Evolutionary conservation across 2,888 invertebrate genomes (phyloP).

Genomic region (Elmis aenea): DNA sequence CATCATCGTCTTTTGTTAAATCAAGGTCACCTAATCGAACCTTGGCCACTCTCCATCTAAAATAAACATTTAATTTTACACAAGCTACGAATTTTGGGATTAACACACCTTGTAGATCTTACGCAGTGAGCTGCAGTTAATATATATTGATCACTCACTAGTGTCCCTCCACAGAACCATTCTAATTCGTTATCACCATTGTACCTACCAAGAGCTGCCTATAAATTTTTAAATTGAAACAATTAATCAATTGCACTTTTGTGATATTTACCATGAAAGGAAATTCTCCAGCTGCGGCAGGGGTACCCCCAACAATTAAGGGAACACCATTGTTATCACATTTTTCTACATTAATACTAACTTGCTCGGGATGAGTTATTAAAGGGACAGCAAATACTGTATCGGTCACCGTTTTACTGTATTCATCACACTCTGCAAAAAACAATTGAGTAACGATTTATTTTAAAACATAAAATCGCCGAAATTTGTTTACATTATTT

Average conservation of each 20-base stretch:
- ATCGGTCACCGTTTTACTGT: constrained; percentile 48
- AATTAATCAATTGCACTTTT: too few species aligned
- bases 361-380: constrained; percentile 47
- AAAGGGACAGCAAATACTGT: constrained; percentile 53
- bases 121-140: constrained; percentile 59
- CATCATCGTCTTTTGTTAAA: constrained; percentile 48
- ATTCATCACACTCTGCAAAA: constrained; percentile 54
- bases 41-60: constrained; percentile 48
- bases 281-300: constrained; percentile 53
- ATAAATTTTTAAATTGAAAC: constrained; percentile 26
- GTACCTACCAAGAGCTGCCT: constrained; percentile 46
- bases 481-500: constrained; percentile 2
- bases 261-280: constrained; percentile 57
- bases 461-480: too few species aligned
- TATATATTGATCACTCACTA: constrained; percentile 51
- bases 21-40: constrained; percentile 58
- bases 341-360: constrained; percentile 48
- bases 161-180: constrained; percentile 53
- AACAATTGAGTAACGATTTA: constrained; percentile 24
- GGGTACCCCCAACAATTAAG: constrained; percentile 55
- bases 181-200: constrained; percentile 29
- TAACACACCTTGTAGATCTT: too few species aligned
- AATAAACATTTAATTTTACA: constrained; percentile 19
- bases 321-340: constrained; percentile 51
- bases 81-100: too few species aligned